Conservation (phyloP, 2,113 vertebrate species). For the Cochlearius cochlearius region DNA sequence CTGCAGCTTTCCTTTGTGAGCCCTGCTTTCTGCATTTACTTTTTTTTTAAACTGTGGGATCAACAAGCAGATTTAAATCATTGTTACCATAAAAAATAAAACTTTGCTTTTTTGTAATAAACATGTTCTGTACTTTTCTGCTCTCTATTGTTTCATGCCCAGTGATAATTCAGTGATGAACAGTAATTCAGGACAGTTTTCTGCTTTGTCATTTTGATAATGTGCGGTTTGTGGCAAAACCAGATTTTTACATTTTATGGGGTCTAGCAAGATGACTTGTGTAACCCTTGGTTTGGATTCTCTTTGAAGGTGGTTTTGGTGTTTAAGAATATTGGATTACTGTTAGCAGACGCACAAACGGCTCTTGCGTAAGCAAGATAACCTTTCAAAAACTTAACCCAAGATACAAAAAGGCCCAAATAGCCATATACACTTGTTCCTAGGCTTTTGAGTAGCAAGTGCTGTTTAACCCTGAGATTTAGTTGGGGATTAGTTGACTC, state of each 20-base stretch:
- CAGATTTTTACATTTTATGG: fast-evolving
- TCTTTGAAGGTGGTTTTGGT: neutral
- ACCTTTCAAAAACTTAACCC: neutral
- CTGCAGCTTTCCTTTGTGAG: neutral
- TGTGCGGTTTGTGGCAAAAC: neutral
- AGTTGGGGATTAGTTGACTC: neutral
- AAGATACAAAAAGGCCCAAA: neutral
- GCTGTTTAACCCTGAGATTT: neutral
- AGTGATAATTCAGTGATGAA: neutral
- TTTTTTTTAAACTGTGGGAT: neutral
- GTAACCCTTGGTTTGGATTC: neutral
- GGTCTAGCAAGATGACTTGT: neutral
- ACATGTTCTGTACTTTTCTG: neutral
- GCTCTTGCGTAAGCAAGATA: neutral
- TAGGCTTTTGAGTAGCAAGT: neutral
- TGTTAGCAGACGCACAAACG: neutral
- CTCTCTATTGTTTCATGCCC: neutral
- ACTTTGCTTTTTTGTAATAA: neutral
- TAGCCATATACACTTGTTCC: neutral
- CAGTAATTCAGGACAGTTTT: neutral
- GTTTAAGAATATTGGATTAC: neutral
- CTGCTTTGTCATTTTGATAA: neutral
- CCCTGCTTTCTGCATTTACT: neutral
- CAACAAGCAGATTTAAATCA: neutral
- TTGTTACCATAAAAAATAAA: neutral